These are phyloP conservation scores for Scrobipalpa costella DNA, from an alignment of 2,888 invertebrate genomes.

Conservation along the genomic window DNA sequence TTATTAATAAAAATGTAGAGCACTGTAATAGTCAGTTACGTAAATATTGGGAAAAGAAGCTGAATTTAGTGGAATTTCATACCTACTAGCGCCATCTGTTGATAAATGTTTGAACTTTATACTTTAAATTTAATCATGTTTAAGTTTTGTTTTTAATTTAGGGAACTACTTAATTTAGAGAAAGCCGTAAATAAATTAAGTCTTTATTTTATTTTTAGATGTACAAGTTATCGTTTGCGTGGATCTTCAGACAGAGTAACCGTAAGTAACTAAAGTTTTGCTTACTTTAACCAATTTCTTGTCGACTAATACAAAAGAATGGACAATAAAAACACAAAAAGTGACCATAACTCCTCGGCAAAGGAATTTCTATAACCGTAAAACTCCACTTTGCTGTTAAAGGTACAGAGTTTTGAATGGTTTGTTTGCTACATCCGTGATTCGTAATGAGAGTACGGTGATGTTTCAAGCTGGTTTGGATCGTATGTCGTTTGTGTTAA, in stretches of 20 bases:
- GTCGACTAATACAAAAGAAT: conserved; percentile 45
- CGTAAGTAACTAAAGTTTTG: conserved; percentile 33
- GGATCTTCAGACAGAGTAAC: conserved; percentile 14
- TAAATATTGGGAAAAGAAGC: neutral
- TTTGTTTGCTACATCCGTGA: conserved; percentile 78
- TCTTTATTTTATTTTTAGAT: neutral
- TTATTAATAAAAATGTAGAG: neutral
- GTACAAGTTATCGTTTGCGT: neutral
- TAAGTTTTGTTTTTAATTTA: neutral
- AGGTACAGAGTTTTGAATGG: conserved; percentile 76
- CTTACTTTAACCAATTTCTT: conserved; percentile 41
- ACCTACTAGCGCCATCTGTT: conserved; percentile 53
- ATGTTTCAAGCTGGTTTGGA: conserved; percentile 31
- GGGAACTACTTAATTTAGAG: too few relatives aligned
- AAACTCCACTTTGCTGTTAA: conserved; percentile 71
- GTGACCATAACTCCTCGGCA: conserved; percentile 54
- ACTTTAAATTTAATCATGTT: neutral
- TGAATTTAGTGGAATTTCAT: neutral
- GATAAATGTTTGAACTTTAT: conserved; percentile 24
- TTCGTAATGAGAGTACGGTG: conserved; percentile 70
- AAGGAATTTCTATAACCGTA: conserved; percentile 66
- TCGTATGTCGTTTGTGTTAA: conserved; percentile 30
- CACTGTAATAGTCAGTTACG: neutral
- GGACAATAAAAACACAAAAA: conserved; percentile 49
- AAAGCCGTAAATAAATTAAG: neutral